A percentile compares a stretch with the other conserved stretches of the same genome.
Evolutionary conservation across 2,888 invertebrate genomes (phyloP).

Genomic region (Agrochola lychnidis): DNA sequence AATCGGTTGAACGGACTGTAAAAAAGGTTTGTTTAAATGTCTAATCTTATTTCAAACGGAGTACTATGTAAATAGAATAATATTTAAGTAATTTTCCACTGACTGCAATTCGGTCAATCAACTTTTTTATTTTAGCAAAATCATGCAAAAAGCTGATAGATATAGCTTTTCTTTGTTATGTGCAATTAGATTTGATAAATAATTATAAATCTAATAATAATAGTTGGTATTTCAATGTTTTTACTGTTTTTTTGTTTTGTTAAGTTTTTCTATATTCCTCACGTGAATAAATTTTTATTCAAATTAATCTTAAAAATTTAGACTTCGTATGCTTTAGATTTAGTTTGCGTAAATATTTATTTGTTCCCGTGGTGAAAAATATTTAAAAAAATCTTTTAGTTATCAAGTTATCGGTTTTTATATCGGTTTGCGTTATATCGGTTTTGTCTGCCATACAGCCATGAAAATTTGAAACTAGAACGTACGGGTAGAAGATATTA

Average conservation of each 20-base stretch:
- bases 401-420: too few species aligned
- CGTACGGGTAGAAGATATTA: too few species aligned
- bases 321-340: neutral
- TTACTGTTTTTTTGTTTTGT: neutral
- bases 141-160: neutral
- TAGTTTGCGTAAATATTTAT: neutral
- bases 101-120: neutral
- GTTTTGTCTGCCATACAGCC: neutral
- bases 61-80: neutral
- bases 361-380: too few species aligned
- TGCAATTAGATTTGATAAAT: too few species aligned
- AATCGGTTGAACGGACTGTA: too few species aligned
- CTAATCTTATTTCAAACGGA: too few species aligned
- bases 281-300: neutral
- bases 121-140: neutral
- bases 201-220: constrained; percentile 2
- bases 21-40: too few species aligned
- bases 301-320: neutral
- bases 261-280: neutral
- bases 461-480: neutral
- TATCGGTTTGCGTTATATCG: neutral
- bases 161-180: constrained; percentile 20
- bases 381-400: too few species aligned
- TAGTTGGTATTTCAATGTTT: neutral
- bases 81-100: neutral